Conservation (phyloP, 1,140 invertebrate species). For the Andricus grossulariae region DNA sequence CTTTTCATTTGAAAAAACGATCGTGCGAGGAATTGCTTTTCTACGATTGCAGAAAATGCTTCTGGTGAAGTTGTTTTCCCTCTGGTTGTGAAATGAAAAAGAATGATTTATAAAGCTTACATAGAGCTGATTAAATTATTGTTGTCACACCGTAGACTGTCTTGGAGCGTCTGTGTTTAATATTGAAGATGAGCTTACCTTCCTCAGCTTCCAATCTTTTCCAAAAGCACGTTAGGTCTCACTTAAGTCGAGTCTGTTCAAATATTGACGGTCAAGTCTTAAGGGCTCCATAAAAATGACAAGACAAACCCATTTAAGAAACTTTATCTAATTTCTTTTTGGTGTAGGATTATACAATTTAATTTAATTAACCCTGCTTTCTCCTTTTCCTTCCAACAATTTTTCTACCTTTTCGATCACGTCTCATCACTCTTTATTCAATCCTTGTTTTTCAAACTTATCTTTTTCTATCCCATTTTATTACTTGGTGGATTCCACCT, state of each 20-base stretch:
- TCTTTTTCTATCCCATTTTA: too few relatives aligned
- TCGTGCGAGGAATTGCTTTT: background rate
- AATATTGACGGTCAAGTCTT: conserved; percentile 3
- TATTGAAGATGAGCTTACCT: conserved; percentile 26
- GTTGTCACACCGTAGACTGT: conserved; percentile 11
- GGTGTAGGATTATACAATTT: too few relatives aligned
- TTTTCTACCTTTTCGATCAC: too few relatives aligned
- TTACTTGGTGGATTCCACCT: too few relatives aligned
- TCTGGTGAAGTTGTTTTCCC: background rate
- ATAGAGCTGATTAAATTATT: conserved; percentile 24
- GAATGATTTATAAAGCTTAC: conserved; percentile 25
- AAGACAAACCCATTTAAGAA: too few relatives aligned
- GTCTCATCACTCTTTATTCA: too few relatives aligned
- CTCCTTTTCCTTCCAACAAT: too few relatives aligned
- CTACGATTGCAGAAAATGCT: background rate
- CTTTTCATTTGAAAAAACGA: background rate
- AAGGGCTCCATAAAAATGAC: too few relatives aligned
- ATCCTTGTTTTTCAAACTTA: too few relatives aligned
- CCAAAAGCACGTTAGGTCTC: conserved; percentile 26
- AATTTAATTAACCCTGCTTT: too few relatives aligned
- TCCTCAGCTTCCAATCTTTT: conserved; percentile 15
- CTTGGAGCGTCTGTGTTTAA: conserved; percentile 9
- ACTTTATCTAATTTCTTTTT: conserved; percentile 15
- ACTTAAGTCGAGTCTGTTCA: conserved; percentile 7
- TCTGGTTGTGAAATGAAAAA: conserved; percentile 3